These are phyloP conservation scores for Clistopyga incitator DNA, from an alignment of 2,888 invertebrate genomes.

Conservation along the genomic window DNA sequence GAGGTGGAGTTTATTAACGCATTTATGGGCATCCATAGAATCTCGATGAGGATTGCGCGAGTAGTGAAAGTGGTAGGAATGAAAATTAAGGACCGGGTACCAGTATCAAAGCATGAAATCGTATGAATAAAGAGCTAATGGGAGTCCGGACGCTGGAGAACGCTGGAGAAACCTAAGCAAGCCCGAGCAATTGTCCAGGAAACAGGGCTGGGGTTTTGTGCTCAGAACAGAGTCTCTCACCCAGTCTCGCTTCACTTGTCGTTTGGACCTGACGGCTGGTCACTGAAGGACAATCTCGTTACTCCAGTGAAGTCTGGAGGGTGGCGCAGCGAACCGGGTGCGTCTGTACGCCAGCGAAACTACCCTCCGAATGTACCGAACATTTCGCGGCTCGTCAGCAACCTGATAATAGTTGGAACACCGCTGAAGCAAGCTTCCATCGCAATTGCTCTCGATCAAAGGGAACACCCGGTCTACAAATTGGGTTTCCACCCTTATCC, in stretches of 20 bases:
- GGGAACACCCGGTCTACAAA: conserved; percentile 64
- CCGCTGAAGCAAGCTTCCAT: background rate
- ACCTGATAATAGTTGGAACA: conserved; percentile 53
- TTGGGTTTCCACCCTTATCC: conserved; percentile 63
- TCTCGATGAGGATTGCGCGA: conserved; percentile 12
- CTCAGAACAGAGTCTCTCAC: conserved; percentile 6
- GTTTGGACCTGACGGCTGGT: background rate
- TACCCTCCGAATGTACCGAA: conserved; percentile 49
- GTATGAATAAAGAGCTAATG: conserved; percentile 12
- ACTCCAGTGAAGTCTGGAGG: conserved; percentile 28
- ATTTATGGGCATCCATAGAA: conserved; percentile 35
- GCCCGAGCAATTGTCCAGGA: conserved; percentile 33
- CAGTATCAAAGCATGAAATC: conserved; percentile 3
- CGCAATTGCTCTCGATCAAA: conserved; percentile 62
- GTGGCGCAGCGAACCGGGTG: conserved; percentile 5
- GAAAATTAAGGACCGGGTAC: conserved; percentile 1
- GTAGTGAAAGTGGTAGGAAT: background rate
- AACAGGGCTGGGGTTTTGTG: conserved; percentile 3
- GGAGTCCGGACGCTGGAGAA: background rate
- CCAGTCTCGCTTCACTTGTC: background rate
- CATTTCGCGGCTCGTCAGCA: conserved; percentile 42
- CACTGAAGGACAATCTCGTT: conserved; percentile 64
- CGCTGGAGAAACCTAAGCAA: background rate
- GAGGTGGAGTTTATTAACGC: conserved; percentile 30
- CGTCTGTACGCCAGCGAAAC: conserved; percentile 38